Evolutionary conservation across 2,113 vertebrate species (phyloP), one percentile per base, ranked within the genome.

Genomic region (Platysteira castanea): DNA sequence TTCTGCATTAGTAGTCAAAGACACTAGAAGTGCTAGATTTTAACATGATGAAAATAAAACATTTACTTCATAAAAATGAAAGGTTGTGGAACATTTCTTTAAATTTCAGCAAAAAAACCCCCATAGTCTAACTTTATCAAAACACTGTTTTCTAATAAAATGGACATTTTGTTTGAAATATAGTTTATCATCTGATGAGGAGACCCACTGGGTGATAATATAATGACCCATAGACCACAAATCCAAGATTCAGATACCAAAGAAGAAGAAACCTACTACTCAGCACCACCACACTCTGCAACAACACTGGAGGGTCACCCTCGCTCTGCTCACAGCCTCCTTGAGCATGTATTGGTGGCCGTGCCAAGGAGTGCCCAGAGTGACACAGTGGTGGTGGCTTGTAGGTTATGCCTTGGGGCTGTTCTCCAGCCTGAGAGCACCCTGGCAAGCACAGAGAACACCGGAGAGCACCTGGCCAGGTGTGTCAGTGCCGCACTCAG

Each of bases 311-410:
- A 27, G 39, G 10, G 35, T 39, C 4, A 6, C 16, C 33, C 14
- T 41, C 22, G 41, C 17, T 30, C 26, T 54, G 42, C 42, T 50
- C 6, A 0, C 1, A 1, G 14, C 15, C 28, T 57, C 28, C 46
- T 16, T 37, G 46, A 57, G 13, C 33, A 9, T 2, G 49, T 3
- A 2, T 7, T 35, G 64, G 19, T 49, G 59, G 68, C 28, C 4
- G 18, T 10, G 20, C 20, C 42, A 26, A 61, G 19, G 15, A 22
- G 13, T 23, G 11, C 31, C 39, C 13, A 16, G 0, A 0, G 14
- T 35, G 21, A 31, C 8, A 15, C 6, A 4, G 4, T 12, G 2
- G 2, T 2, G 39, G 13, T 42, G 15, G 27, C 21, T 35, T 41
- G 10, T 2, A 18, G 27, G 5, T 76, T 20, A 10, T 30, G 35